phyloP scores from a whole-genome alignment of 2,797 vertebrate genomes.

The Bucorvus abyssinicus region DNA sequence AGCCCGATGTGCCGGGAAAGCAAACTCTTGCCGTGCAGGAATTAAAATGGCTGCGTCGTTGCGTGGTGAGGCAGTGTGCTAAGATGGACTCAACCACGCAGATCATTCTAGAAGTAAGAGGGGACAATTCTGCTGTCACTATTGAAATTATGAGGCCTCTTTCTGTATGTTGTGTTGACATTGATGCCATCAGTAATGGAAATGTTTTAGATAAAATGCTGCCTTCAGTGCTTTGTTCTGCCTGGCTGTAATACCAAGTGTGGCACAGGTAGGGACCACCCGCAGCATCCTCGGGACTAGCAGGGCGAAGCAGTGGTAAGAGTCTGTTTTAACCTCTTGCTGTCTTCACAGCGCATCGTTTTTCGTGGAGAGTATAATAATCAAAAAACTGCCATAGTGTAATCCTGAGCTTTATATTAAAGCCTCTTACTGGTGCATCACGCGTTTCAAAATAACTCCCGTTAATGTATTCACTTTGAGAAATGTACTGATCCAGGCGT shows the following conservation, averaged over 20 bases:
- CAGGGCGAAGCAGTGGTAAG: background rate
- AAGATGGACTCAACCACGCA: conserved; percentile 46
- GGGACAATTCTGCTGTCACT: background rate
- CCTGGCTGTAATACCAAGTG: fast-evolving
- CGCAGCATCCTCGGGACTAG: background rate
- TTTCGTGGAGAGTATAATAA: background rate
- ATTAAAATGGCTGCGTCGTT: conserved; percentile 41
- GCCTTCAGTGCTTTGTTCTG: background rate
- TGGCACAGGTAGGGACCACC: background rate
- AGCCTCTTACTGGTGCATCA: conserved; percentile 35
- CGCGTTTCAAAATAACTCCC: background rate
- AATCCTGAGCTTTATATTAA: conserved; percentile 60
- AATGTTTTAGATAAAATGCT: background rate
- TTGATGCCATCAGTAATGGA: background rate
- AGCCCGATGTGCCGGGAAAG: background rate
- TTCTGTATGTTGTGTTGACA: background rate
- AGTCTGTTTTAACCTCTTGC: conserved; percentile 23
- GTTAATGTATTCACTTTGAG: background rate
- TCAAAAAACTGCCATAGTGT: background rate
- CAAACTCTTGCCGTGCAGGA: background rate
- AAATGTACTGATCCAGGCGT: background rate
- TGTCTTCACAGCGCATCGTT: background rate
- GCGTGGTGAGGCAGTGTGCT: background rate
- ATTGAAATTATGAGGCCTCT: background rate
- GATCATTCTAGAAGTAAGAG: background rate